Percentiles rank a stretch among this genome's conserved stretches.
Evolutionary conservation across 2,888 invertebrate species (phyloP).

Genomic region (Deladenus siricidicola): DNA sequence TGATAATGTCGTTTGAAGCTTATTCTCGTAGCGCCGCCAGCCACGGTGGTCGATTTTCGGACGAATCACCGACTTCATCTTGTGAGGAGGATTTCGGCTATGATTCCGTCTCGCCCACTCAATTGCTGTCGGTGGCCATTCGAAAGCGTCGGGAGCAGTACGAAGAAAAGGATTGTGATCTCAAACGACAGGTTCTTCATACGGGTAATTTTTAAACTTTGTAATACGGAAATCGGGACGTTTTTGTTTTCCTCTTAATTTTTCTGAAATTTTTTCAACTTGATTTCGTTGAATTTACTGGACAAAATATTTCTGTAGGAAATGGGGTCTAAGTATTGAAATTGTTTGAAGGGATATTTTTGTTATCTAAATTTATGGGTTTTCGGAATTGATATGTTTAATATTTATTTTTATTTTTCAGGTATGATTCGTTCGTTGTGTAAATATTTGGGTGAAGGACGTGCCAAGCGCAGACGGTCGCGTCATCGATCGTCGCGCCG

Average conservation of each 20-base stretch:
- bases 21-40: too few relatives aligned
- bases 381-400: neutral
- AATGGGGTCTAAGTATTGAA: neutral
- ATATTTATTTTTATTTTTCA: neutral
- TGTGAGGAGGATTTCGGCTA: neutral
- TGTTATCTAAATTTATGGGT: too few relatives aligned
- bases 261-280: too few relatives aligned
- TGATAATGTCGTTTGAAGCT: too few relatives aligned
- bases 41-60: neutral
- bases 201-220: constrained; percentile 5
- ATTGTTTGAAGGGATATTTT: too few relatives aligned
- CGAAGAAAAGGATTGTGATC: constrained; percentile 16
- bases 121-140: constrained; percentile 15
- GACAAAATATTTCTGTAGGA: neutral
- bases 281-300: too few relatives aligned
- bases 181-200: constrained; percentile 9
- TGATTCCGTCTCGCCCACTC: constrained; percentile 13
- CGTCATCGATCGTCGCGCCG: constrained; percentile 7
- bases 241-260: too few relatives aligned
- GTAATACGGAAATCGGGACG: neutral
- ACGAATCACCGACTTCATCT: neutral
- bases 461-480: constrained; percentile 9
- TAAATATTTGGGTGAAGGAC: constrained; percentile 17
- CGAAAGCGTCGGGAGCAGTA: constrained; percentile 13
- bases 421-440: constrained; percentile 7